phyloP scores from a whole-genome alignment of 2,113 vertebrate species.

The Poeciliopsis prolifica region DNA sequence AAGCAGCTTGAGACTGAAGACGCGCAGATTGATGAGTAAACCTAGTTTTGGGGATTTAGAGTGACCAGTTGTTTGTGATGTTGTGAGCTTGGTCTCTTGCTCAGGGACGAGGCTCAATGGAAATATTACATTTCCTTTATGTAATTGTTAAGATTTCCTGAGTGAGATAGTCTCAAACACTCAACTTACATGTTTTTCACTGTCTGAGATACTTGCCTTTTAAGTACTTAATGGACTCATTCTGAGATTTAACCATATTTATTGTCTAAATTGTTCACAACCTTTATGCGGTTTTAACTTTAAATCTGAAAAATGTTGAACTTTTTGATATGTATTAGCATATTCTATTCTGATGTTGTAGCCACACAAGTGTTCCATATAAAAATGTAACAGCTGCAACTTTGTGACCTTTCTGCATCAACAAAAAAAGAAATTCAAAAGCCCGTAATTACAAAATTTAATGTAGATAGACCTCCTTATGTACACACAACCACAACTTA shows the following conservation, averaged over 20 bases:
- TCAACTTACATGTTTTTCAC: neutral
- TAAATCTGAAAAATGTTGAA: neutral
- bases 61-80: neutral
- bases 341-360: neutral
- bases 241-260: neutral
- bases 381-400: neutral
- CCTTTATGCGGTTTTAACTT: neutral
- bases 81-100: neutral
- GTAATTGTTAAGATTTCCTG: neutral
- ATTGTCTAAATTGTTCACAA: too few species aligned
- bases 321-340: neutral
- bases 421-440: neutral
- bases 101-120: neutral
- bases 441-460: neutral
- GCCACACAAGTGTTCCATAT: neutral
- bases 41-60: neutral
- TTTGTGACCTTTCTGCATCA: slow-evolving; percentile 4
- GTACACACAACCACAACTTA: slow-evolving; percentile 29
- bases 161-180: neutral
- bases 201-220: neutral
- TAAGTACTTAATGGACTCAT: neutral
- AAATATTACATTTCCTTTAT: neutral
- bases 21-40: slow-evolving; percentile 21
- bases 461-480: slow-evolving; percentile 1
- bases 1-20: slow-evolving; percentile 6